phyloP scores from a whole-genome alignment of 2,113 vertebrate species.

The Oryzias celebensis region DNA sequence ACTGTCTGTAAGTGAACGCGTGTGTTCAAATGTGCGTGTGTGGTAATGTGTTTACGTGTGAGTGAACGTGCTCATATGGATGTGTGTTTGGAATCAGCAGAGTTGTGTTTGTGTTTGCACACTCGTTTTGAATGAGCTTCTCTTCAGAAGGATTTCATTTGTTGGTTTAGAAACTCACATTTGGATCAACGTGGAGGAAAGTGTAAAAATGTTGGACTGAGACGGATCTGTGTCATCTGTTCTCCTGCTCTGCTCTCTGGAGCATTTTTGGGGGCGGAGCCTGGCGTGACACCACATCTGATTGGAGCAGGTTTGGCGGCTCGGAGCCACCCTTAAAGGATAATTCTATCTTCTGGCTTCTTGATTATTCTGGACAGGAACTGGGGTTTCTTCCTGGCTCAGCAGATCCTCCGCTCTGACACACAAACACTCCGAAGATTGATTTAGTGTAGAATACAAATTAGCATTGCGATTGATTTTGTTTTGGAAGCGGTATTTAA shows the following conservation, averaged over 20 bases:
- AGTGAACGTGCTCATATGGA: background rate
- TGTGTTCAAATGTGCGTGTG: background rate
- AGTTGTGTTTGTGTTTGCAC: constrained; percentile 34
- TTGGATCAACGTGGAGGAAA: background rate
- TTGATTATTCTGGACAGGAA: constrained; percentile 49
- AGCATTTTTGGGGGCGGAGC: background rate
- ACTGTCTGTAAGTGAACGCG: constrained; percentile 6
- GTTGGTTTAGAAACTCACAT: constrained; percentile 20
- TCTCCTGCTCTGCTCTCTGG: background rate
- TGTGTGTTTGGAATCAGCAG: background rate
- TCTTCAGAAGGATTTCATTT: constrained; percentile 14
- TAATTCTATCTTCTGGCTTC: constrained; percentile 23
- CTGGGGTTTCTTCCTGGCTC: constrained; percentile 35
- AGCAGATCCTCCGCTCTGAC: constrained; percentile 45
- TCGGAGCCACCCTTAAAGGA: constrained; percentile 3
- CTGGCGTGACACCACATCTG: background rate
- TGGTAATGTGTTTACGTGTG: background rate
- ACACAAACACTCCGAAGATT: constrained; percentile 16
- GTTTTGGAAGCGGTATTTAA: constrained; percentile 11
- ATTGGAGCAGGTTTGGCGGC: background rate
- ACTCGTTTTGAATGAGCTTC: constrained; percentile 40
- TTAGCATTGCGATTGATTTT: constrained; percentile 30
- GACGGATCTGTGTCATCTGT: too few relatives aligned
- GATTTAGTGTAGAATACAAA: constrained; percentile 46
- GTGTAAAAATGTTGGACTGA: too few relatives aligned